Base-by-base conservation (phyloP, 64 coral and sea anemone genomes). In the Orbicella faveolata region DNA sequence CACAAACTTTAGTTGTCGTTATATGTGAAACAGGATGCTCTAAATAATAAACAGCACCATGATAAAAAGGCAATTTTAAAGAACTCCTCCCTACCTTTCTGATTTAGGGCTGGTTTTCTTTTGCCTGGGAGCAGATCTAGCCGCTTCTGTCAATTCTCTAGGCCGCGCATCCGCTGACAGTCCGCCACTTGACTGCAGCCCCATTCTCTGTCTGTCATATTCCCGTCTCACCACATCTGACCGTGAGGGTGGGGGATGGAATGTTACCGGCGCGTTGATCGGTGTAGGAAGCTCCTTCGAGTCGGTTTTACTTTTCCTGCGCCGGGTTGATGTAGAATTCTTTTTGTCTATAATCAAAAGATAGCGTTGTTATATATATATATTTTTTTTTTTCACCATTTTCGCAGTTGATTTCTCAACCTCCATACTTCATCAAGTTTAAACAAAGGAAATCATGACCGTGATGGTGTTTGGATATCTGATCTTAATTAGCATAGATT, bases 121-220 rank as follows among this genome's bases (percentile, higher is more conserved):
- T 33, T 77, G 73, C 34, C 87, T 75, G 3, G 73, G 73, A 4
- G 18, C 52, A 36, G 51, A 19, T 25, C 52, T 75, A 36, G 30
- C 74, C 15, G 23, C 18, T 33, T 26, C 51, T 34, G 23, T 23
- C 4, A 66, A 26, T 61, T 77, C 86, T 35, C 72, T 88, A 21
- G 11, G 62, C 61, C 74, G 83, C 68, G 81, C 55, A 30, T 62
- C 83, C 83, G 88, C 84, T 52, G 73, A 52, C 36, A 68, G 54
- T 41, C 96, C 87, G 25, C 87, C 76, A 61, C 78, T 92, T 2
- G 94, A 93, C n/a, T 78, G 77, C 44, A 90, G 91, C 10, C 83
- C 78, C 66, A 90, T 83, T 88, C 97, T 90, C 66, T 96, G 90
- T 34, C 89, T 89, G 79, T 99, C 97, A 80, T 99, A 99, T 54